phyloP scores from a whole-genome alignment of 2,113 vertebrate species.

The Campylomormyrus tamandua region DNA sequence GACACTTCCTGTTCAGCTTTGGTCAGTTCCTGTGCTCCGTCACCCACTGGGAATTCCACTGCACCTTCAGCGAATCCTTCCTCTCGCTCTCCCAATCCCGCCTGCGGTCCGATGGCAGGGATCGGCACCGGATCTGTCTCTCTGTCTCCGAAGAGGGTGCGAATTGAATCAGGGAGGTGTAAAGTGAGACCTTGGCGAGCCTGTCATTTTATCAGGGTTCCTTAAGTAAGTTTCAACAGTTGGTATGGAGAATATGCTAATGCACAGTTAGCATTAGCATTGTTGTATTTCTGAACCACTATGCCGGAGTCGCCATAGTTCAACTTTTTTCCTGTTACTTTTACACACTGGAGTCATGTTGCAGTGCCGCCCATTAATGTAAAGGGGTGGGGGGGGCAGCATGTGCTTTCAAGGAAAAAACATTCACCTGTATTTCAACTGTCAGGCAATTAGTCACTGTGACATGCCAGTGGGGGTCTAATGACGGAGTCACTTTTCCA shows the following conservation, averaged over 20 bases:
- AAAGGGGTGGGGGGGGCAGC: not conserved
- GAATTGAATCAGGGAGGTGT: not conserved
- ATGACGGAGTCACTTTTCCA: not conserved
- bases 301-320: constrained; percentile 21
- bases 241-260: not conserved
- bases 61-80: not conserved
- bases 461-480: not conserved
- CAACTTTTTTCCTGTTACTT: constrained; percentile 22
- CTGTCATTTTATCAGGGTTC: not conserved
- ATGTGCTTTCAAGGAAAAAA: constrained; percentile 10
- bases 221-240: not conserved
- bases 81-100: not conserved
- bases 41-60: not conserved
- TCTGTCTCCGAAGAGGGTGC: not conserved
- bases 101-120: not conserved
- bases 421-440: constrained; percentile 17
- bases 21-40: not conserved
- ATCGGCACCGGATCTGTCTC: not conserved
- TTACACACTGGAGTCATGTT: constrained; percentile 14
- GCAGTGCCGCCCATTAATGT: not conserved
- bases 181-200: not conserved
- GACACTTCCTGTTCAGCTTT: not conserved
- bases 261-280: not conserved
- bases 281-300: not conserved
- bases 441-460: not conserved